phyloP scores from a whole-genome alignment of 2,113 vertebrate genomes.

The Ramphastos sulfuratus region DNA sequence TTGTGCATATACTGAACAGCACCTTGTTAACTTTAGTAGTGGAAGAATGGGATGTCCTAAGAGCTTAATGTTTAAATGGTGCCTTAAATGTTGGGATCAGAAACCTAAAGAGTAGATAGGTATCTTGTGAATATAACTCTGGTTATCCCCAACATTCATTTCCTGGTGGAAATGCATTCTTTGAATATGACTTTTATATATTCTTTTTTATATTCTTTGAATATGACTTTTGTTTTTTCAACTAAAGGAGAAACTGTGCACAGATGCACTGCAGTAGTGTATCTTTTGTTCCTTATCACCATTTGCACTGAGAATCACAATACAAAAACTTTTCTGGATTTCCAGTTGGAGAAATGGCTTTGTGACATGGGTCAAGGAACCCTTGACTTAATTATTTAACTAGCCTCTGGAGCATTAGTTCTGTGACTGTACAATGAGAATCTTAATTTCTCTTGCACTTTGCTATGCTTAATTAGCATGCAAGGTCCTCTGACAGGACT shows the following conservation, averaged over 20 bases:
- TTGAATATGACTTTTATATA: too few species aligned
- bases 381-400: constrained; percentile 22
- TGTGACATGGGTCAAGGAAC: neutral
- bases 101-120: neutral
- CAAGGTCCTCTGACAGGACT: neutral
- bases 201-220: too few species aligned
- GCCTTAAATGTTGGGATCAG: neutral
- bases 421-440: neutral
- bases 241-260: neutral
- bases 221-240: neutral
- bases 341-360: constrained; percentile 17
- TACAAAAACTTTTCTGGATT: constrained; percentile 17
- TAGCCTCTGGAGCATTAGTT: neutral
- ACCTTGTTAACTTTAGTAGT: neutral
- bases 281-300: neutral
- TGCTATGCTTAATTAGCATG: neutral
- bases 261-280: neutral
- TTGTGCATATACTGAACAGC: neutral
- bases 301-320: neutral
- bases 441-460: constrained; percentile 13
- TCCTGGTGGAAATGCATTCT: neutral
- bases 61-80: neutral
- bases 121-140: neutral
- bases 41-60: neutral
- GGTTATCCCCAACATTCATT: neutral